Conservation (phyloP, 2,113 vertebrate genomes). For the Poeciliopsis occidentalis region DNA sequence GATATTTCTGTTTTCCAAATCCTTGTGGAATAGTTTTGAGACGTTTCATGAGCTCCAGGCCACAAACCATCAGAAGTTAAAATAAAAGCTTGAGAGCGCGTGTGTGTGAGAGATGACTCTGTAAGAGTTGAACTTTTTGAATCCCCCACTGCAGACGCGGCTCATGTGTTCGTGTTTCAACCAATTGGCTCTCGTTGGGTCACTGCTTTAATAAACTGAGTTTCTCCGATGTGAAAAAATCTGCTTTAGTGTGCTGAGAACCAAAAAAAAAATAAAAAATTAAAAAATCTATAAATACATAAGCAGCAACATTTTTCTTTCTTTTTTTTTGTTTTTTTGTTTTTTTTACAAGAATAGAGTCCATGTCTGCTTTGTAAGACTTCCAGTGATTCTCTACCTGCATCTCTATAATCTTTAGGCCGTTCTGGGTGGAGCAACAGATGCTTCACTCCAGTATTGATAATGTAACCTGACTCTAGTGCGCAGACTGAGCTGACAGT, state of each 20-base stretch:
- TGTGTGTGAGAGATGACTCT: background rate
- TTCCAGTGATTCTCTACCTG: conserved; percentile 46
- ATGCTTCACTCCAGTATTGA: conserved; percentile 2
- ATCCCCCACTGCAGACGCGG: background rate
- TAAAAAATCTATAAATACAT: conserved; percentile 62
- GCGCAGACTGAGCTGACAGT: conserved; percentile 38
- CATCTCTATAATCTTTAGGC: conserved; percentile 33
- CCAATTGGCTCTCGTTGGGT: background rate
- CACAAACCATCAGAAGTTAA: background rate
- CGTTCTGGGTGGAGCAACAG: conserved; percentile 17
- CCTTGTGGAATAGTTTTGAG: background rate
- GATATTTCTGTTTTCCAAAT: background rate
- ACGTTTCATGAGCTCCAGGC: background rate
- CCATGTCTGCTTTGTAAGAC: conserved; percentile 15
- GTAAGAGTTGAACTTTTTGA: background rate
- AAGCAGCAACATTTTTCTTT: conserved; percentile 27
- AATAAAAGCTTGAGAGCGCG: background rate
- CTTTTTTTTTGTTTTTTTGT: background rate
- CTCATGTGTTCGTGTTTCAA: background rate
- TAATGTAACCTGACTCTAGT: conserved; percentile 23
- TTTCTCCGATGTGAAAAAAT: background rate
- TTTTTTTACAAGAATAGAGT: conserved; percentile 4
- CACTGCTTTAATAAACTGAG: background rate
- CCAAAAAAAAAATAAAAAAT: background rate
- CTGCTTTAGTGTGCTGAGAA: background rate